A percentile compares a stretch with the other conserved stretches of the same genome.
Conservation (phyloP, 1,140 invertebrate genomes). For the Pseudomyrmex cubaensis region DNA sequence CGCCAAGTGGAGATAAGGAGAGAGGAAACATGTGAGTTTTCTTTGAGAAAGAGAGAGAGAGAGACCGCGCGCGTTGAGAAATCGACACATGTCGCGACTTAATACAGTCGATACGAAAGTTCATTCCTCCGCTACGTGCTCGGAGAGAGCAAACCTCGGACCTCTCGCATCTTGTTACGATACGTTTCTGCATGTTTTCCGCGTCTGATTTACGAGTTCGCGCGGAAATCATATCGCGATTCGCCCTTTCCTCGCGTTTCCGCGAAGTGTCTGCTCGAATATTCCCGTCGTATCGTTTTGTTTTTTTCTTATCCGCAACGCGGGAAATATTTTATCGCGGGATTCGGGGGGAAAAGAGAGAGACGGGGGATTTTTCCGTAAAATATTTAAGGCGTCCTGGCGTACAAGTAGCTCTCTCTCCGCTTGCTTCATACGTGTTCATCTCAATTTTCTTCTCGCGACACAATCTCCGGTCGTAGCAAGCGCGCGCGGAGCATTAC, state of each 20-base stretch:
- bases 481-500: conserved; percentile 11
- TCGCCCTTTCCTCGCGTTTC: not conserved
- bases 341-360: not conserved
- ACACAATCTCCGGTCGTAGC: conserved; percentile 15
- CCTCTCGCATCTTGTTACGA: too few species aligned
- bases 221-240: too few species aligned
- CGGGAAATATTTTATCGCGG: not conserved
- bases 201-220: not conserved
- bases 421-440: conserved; percentile 15
- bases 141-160: not conserved
- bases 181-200: not conserved
- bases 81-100: not conserved
- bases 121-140: too few species aligned
- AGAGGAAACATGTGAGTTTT: not conserved
- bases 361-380: not conserved
- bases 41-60: not conserved
- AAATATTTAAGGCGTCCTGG: conserved; percentile 31
- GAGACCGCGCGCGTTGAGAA: not conserved
- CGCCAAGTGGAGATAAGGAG: conserved; percentile 14
- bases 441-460: conserved; percentile 52
- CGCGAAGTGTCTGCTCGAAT: not conserved
- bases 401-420: conserved; percentile 18
- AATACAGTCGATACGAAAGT: not conserved
- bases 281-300: not conserved
- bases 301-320: not conserved